These are phyloP conservation scores for Carlito syrichta DNA, from an alignment of 2,113 vertebrate species.

Conservation along the genomic window DNA sequence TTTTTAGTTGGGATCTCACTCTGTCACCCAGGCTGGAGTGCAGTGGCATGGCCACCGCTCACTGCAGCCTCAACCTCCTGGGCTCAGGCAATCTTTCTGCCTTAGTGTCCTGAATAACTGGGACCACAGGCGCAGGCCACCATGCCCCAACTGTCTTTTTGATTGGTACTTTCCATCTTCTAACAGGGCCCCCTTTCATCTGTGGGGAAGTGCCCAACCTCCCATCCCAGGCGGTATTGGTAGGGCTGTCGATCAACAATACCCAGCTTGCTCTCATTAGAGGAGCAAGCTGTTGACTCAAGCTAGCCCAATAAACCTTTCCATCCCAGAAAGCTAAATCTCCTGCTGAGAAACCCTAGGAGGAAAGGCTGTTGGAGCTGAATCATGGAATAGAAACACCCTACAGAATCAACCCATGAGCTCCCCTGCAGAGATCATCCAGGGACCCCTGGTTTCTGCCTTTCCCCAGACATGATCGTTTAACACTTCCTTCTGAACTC, in stretches of 20 bases:
- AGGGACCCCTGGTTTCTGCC: neutral
- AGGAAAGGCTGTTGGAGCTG: neutral
- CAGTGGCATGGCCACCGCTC: too few relatives aligned
- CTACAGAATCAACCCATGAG: neutral
- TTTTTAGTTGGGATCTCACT: too few relatives aligned
- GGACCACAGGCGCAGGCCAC: too few relatives aligned
- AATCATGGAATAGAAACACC: neutral
- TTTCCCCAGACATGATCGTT: neutral
- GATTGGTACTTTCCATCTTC: too few relatives aligned
- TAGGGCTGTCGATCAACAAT: neutral
- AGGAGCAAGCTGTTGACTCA: neutral
- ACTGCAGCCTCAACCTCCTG: too few relatives aligned
- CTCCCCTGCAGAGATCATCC: neutral
- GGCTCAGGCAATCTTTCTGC: too few relatives aligned
- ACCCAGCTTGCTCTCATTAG: neutral
- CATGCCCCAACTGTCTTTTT: too few relatives aligned
- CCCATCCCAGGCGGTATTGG: neutral
- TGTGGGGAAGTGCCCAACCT: neutral
- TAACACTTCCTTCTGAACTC: neutral
- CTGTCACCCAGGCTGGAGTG: too few relatives aligned
- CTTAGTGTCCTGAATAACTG: too few relatives aligned
- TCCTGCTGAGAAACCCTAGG: neutral
- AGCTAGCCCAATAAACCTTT: neutral
- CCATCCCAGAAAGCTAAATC: neutral
- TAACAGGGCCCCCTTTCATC: neutral